Percentiles rank a stretch among this genome's conserved stretches.
Conservation (phyloP, 2,113 vertebrate genomes). For the Vidua macroura region DNA sequence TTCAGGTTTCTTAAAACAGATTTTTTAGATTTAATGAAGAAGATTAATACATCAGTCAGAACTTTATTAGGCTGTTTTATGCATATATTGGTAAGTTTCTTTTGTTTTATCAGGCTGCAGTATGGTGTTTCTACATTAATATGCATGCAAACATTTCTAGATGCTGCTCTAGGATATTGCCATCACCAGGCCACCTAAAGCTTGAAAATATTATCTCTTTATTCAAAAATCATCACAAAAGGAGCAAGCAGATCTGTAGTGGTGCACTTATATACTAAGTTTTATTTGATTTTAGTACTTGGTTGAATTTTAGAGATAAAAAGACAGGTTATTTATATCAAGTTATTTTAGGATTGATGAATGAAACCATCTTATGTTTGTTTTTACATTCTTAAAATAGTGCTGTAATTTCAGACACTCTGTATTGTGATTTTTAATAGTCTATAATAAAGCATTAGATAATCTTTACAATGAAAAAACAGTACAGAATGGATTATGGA, state of each 20-base stretch:
- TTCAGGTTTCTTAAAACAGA: neutral
- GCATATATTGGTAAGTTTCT: neutral
- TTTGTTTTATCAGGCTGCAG: neutral
- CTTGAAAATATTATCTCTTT: neutral
- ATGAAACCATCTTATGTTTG: neutral
- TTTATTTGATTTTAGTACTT: neutral
- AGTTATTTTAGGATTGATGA: neutral
- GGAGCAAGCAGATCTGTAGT: neutral
- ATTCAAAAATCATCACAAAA: neutral
- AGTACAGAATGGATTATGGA: slow-evolving; percentile 18
- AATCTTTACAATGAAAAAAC: neutral
- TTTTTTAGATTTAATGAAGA: neutral
- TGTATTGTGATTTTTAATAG: neutral
- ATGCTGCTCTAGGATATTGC: neutral
- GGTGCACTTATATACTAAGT: neutral
- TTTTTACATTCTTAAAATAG: neutral
- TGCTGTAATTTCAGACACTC: neutral
- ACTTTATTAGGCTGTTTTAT: neutral
- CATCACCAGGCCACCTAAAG: neutral
- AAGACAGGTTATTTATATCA: neutral
- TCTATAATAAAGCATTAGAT: neutral
- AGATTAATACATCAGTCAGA: neutral
- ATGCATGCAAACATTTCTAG: neutral
- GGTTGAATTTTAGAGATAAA: neutral
- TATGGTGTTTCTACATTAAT: neutral